Evolutionary conservation across 2,888 invertebrate species (phyloP), one percentile per base, ranked within the genome.

Genomic region (Hirtodrosophila confusa): DNA sequence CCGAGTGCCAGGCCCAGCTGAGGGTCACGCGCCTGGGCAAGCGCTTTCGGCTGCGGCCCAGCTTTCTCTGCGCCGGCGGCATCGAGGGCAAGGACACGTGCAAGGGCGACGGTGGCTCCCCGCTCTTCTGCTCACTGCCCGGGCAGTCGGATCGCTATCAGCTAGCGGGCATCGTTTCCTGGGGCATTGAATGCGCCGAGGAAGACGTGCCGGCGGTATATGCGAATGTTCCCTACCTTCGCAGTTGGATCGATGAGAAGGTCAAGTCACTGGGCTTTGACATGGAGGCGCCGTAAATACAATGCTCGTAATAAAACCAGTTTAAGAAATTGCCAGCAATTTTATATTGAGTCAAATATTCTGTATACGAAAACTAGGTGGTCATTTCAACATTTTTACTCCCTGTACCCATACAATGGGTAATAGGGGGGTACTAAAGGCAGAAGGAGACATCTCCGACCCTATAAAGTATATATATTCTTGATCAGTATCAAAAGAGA

Each of bases 11-110:
- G 60, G 51, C 68, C 0, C 73, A 86, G 3, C 91, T 96, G 1
- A 92, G 94, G 0, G 91, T 58, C 88, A 63, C 96, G 0, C 92
- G 95, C 0, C 91, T 96, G 0, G 95, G 95, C 0, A 90, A 90
- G 0, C 92, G 93, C 83, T 96, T 95, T 89, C 84, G 92, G 35
- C 92, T 97, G 1, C 94, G 96, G 70, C 87, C 92, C 0, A 94
- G 94, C 6, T 96, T 96, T 89, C 93, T 96, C 69, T 96, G 96
- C 80, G 96, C 96, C 0, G 96, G 96, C 0, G 96, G 96, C 0
- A 94, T 94, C 75, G 71, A 88, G 0, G 95, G 94, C n/a, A 93
- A 93, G 75, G 90, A 90, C 7, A 88, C 89, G 0, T 91, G 91
- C 66, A 77, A 90, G 6, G 90, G 92, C 1, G 96, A 96, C 80